Base-by-base conservation (phyloP, 2,797 vertebrate species). In the Luscinia luscinia region DNA sequence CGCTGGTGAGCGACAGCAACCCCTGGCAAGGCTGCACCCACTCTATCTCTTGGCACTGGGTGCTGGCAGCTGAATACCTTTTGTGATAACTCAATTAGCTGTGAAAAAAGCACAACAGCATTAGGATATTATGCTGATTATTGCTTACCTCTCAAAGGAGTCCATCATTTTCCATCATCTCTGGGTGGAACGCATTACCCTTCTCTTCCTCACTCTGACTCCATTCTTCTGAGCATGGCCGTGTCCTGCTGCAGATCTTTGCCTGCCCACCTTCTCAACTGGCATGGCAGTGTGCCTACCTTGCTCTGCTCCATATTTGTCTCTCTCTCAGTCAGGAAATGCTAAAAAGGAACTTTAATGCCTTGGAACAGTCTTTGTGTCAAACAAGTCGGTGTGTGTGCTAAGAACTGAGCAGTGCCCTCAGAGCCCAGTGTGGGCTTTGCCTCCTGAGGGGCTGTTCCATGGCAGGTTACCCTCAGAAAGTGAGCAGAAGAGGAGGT, bases 401-500 rank as follows among this genome's bases (percentile, higher is more conserved):
- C 64, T 75, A 36, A 63, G 26, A 74, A 46, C 21, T 69, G 74
- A 68, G 52, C 6, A 2, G 16, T 1, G 1, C 34, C 66, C 34
- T 61, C 41, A 64, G 46, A 69, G 15, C 10, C 30, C 0, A 0
- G 24, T 7, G 5, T 21, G 13, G 28, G 3, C 75, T 93, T 87
- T 76, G 18, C 19, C 30, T 57, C 18, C n/a, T 8, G 28, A 43
- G 27, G 30, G 22, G 7, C 24, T 38, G 5, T 66, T 86, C 67
- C 0, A 0, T 0, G 0, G 24, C 10, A 9, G 5, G 17, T 49
- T 78, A 48, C n/a, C 41, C 36, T 34, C 15, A 12, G 32, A 38
- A 46, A 20, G 5, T 59, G n/a, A 62, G 41, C 3, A 9, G 23
- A 30, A 21, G 40, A 67, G n/a, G 16, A 26, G 4, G 1, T 41